Percentiles rank a stretch among this genome's conserved stretches.
phyloP scores from a whole-genome alignment of 1,140 invertebrate genomes.

The Camponotus vicinus region DNA sequence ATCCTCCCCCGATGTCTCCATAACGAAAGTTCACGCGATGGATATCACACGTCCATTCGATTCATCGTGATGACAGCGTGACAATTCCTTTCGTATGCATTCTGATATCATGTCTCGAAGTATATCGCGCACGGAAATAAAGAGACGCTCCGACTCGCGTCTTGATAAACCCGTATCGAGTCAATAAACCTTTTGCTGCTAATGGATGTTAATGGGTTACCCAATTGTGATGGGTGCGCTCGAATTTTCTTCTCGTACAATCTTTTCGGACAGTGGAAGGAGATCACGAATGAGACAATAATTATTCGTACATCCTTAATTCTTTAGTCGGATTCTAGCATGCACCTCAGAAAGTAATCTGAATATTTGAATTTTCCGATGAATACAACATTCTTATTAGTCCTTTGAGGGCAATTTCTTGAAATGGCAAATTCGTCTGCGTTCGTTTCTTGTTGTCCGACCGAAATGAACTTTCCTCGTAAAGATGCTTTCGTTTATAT shows the following conservation, averaged over 20 bases:
- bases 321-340: not conserved
- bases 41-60: not conserved
- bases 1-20: constrained; percentile 30
- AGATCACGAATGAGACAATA: not conserved
- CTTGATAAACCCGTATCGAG: constrained; percentile 44
- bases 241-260: not conserved
- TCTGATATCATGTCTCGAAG: constrained; percentile 2
- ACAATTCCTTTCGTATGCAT: constrained; percentile 21
- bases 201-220: constrained; percentile 41
- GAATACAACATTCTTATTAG: not conserved
- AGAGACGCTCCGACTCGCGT: not conserved
- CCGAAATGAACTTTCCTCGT: constrained; percentile 11
- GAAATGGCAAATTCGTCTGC: not conserved
- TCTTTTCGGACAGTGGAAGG: not conserved
- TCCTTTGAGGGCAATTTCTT: constrained; percentile 22
- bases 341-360: not conserved
- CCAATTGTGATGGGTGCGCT: not conserved
- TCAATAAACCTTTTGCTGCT: constrained; percentile 4
- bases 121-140: constrained; percentile 53
- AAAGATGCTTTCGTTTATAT: too few relatives aligned
- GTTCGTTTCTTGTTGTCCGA: not conserved
- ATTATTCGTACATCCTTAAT: not conserved
- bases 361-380: not conserved
- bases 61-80: not conserved
- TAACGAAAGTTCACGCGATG: not conserved